phyloP scores from a whole-genome alignment of 2,888 invertebrate genomes.

The Phlogophora meticulosa region DNA sequence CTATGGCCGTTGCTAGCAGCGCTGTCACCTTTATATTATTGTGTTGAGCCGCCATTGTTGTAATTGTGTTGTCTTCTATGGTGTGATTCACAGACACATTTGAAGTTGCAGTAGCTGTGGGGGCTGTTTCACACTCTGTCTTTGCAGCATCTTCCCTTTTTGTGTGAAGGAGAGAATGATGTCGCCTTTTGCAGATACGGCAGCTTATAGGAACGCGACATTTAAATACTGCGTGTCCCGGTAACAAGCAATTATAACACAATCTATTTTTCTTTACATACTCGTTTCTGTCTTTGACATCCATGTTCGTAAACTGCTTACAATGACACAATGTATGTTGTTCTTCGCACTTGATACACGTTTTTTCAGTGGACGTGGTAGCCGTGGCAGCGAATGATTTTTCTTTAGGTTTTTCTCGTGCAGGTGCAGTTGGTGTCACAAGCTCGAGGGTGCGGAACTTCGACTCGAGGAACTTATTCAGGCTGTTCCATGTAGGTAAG shows the following conservation, averaged over 20 bases:
- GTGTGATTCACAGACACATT: slow-evolving; percentile 9
- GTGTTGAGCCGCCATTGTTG: slow-evolving; percentile 3
- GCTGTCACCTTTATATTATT: slow-evolving; percentile 1
- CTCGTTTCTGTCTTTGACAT: slow-evolving; percentile 9
- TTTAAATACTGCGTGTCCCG: slow-evolving; percentile 9
- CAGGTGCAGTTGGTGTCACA: slow-evolving; percentile 15
- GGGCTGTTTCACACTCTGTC: slow-evolving; percentile 2
- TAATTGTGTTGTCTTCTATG: slow-evolving; percentile 2
- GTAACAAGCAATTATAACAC: slow-evolving; percentile 19
- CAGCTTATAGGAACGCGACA: slow-evolving; percentile 13
- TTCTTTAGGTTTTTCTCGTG: neutral
- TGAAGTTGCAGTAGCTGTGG: neutral
- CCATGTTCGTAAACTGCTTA: slow-evolving; percentile 13
- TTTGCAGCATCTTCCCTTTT: slow-evolving; percentile 10
- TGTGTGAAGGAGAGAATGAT: slow-evolving; percentile 20
- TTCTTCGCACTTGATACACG: slow-evolving; percentile 3
- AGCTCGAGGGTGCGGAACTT: slow-evolving; percentile 65
- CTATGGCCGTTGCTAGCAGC: slow-evolving; percentile 37
- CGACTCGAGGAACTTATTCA: too few species aligned
- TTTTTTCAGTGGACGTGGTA: slow-evolving; percentile 2
- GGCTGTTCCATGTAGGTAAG: too few species aligned
- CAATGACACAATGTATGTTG: slow-evolving; percentile 13
- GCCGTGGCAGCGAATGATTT: too few species aligned
- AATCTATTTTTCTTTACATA: slow-evolving; percentile 12
- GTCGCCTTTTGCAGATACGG: slow-evolving; percentile 10